Conservation (phyloP, 1,140 invertebrate species). For the Diprion similis region DNA sequence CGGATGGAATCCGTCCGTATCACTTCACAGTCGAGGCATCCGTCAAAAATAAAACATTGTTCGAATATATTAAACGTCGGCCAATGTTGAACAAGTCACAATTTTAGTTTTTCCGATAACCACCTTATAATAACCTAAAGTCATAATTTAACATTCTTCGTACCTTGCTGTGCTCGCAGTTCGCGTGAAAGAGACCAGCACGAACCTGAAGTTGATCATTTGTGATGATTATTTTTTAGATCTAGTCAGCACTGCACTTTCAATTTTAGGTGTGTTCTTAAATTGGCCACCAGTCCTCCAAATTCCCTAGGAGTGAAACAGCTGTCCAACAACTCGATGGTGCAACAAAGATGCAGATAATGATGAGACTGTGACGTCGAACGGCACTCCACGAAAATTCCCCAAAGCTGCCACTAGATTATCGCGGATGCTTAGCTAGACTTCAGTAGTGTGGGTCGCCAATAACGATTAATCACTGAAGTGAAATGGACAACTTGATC, state of each 20-base stretch:
- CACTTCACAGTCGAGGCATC: slow-evolving; percentile 8
- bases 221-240: background rate
- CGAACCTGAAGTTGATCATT: slow-evolving; percentile 3
- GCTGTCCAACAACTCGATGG: too few species aligned
- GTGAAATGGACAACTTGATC: too few species aligned
- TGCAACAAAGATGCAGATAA: too few species aligned
- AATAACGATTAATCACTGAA: too few species aligned
- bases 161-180: slow-evolving; percentile 28
- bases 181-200: slow-evolving; percentile 31
- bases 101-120: background rate
- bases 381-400: too few species aligned
- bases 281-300: too few species aligned
- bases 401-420: too few species aligned
- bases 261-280: too few species aligned
- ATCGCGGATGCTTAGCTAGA: too few species aligned
- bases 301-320: too few species aligned
- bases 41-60: background rate
- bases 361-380: too few species aligned
- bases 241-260: background rate
- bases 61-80: slow-evolving; percentile 14
- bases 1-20: slow-evolving; percentile 21
- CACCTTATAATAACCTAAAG: background rate
- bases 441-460: too few species aligned
- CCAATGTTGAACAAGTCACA: background rate
- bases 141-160: slow-evolving; percentile 22